Evolutionary conservation across 2,888 invertebrate genomes (phyloP), one percentile per base, ranked within the genome.

Genomic region (Meiosimyza decipiens): DNA sequence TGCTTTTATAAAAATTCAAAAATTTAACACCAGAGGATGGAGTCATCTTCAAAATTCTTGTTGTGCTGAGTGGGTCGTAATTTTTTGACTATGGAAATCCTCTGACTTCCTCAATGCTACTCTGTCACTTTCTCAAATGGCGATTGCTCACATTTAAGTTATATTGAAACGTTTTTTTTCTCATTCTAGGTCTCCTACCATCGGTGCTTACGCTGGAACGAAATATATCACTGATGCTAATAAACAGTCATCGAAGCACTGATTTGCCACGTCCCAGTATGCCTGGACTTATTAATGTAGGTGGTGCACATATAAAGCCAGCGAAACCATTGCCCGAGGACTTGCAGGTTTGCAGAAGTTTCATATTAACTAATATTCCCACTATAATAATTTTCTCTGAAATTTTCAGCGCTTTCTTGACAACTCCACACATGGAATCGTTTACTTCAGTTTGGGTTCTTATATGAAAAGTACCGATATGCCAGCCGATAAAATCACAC

Each of bases 161-260:
- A n/a, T n/a, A n/a, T n/a, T n/a, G n/a, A n/a, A n/a, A n/a, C n/a
- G n/a, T n/a, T n/a, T n/a, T 3, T 59, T 16, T 7, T 67, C 13
- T 22, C 3, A 2, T 62, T 72, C 12, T 3, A 85, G 85, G 81
- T 52, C 77, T 82, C 0, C 70, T 88, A 11, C 89, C 89, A 0
- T 80, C 85, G 6, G 80, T 90, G 1, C 80, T 83, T 1, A 86
- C 89, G 13, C 73, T 90, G 54, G 88, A 89, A 76, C 87, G 84
- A 13, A 88, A 87, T 64, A 86, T 89, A 9, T 88, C 89, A 1
- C 71, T 90, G 49, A 85, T 89, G 72, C 76, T 90, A 51, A 83
- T 88, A 3, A 90, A 90, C 78, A 87, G 88, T 12, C 90, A 90
- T 82, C 85, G 87, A 60, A 87, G 87, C 62, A 77, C 89, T n/a